These are phyloP conservation scores for Muraenolepis orangiensis DNA, from an alignment of 2,797 vertebrate genomes.

Conservation along the genomic window DNA sequence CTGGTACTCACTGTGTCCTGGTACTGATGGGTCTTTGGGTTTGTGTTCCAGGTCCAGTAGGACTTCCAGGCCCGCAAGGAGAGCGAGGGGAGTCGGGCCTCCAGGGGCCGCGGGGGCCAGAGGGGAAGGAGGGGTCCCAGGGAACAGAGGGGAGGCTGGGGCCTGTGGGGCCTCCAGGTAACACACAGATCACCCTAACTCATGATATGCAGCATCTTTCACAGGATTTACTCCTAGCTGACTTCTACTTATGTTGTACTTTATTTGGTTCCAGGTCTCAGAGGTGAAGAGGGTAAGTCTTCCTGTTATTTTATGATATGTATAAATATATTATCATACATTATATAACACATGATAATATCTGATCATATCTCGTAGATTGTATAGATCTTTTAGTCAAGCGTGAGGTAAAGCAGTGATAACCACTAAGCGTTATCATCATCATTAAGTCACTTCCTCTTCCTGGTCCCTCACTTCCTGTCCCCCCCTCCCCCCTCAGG, in stretches of 20 bases:
- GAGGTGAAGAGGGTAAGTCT: conserved; percentile 80
- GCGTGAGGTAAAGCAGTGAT: not conserved
- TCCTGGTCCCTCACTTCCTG: not conserved
- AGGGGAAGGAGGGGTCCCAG: conserved; percentile 70
- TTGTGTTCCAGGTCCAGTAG: conserved; percentile 67
- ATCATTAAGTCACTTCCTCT: not conserved
- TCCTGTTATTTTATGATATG: conserved; percentile 14
- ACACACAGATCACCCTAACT: conserved; percentile 1
- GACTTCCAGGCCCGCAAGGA: conserved; percentile 74
- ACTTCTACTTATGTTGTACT: conserved; percentile 22
- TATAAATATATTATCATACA: no score
- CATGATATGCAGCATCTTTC: not conserved
- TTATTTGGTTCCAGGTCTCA: conserved; percentile 72
- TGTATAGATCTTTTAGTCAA: not conserved
- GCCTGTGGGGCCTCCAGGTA: conserved; percentile 78
- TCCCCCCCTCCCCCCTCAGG: conserved; percentile 59
- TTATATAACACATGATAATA: no score
- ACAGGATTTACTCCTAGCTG: no score
- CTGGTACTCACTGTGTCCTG: no score
- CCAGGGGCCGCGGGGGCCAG: conserved; percentile 64
- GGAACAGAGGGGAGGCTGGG: conserved; percentile 74
- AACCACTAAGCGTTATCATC: not conserved
- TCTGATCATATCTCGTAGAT: no score
- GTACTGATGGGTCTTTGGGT: not conserved
- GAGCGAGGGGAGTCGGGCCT: conserved; percentile 66